Base-by-base conservation (phyloP, 1,140 invertebrate genomes). In the Drosophila ananassae region DNA sequence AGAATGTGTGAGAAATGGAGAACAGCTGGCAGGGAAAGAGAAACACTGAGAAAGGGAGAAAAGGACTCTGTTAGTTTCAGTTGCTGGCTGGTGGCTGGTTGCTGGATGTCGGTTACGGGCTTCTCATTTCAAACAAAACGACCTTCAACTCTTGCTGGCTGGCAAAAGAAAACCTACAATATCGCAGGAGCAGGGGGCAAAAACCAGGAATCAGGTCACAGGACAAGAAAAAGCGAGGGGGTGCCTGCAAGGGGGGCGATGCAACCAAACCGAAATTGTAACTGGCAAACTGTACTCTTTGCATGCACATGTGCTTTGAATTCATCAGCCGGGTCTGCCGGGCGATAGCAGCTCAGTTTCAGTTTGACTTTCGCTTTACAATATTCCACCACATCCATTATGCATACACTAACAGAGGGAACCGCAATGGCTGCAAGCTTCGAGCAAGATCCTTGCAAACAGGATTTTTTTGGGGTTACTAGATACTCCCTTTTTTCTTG, bases 41-140 rank as follows among this genome's bases (percentile, higher is more conserved):
- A 8, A 3, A 25, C 28, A 30, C 7, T 28, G 17, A 21, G 71
- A 37, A 52, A 41, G 30, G 47, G 60, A 39, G 39, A 21, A 73
- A 69, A 69, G 66, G 66, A 69, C 69, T 73, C 69, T 75, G 72
- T 75, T 75, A 74, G 71, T 74, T 74, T 74, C 72, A 57, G 71
- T 75, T 66, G 71, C 60, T 74, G 60, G 52, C 44, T 75, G 73
- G 71, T 46, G 73, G 72, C 30, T 73, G 59, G 72, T 44, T 64
- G 64, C 32, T 37, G 61, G 73, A 56, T 71, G 73, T 41, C 56
- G 73, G 55, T 52, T 76, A 50, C 73, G 63, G 61, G 52, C 54
- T 76, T 74, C 72, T 66, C 72, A 66, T 75, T 75, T 75, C 53
- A 66, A 75, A 75, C 74, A 76, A 77, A 71, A 77, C 73, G 73